Base-by-base conservation (phyloP, 2,797 vertebrate species). In the Poecilia gillii region DNA sequence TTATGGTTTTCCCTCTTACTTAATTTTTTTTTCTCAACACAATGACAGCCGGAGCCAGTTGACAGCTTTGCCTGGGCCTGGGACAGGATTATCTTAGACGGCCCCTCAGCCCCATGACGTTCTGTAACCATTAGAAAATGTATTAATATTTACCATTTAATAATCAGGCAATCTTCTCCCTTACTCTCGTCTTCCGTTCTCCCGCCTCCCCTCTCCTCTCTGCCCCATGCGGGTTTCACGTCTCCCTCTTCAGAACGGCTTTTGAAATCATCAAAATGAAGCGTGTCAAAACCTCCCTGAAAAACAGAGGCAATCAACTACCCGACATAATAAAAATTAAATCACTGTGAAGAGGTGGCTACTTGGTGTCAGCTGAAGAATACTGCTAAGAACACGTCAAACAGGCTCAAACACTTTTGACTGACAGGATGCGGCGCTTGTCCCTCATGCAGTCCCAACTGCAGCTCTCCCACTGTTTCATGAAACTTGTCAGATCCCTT, bases 351-450 rank as follows among this genome's bases (percentile, higher is more conserved):
- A 25, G 8, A 68, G 64, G 18, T 11, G 36, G 20, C 36, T 13
- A 23, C 36, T 53, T 25, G 68, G 25, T n/a, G 41, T 43, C 25
- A 43, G 12, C 25, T 71, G 20, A 41, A 70, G 72, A 81, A 47
- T 68, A 87, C 78, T 66, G 55, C 74, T 74, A 75, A 66, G 75
- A 85, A 85, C 6, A 31, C 53, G 72, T 85, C 87, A 81, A 74
- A 33, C 72, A 74, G 49, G 79, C 46, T 57, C 49, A 51, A 74
- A 66, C 1, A 36, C 3, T 1, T 0, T 0, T 90, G 92, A 94
- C 73, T 91, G 92, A 89, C 91, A 90, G 84, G 87, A 85, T 77
- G 85, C 86, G 80, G 72, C 75, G 4, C n/a, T 73, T 78, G 88
- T 86, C 78, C 73, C 57, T 51, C 7, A 0, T 49, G 62, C 41